phyloP scores from a whole-genome alignment of 1,140 invertebrate species.

The Nasonia longicornis region DNA sequence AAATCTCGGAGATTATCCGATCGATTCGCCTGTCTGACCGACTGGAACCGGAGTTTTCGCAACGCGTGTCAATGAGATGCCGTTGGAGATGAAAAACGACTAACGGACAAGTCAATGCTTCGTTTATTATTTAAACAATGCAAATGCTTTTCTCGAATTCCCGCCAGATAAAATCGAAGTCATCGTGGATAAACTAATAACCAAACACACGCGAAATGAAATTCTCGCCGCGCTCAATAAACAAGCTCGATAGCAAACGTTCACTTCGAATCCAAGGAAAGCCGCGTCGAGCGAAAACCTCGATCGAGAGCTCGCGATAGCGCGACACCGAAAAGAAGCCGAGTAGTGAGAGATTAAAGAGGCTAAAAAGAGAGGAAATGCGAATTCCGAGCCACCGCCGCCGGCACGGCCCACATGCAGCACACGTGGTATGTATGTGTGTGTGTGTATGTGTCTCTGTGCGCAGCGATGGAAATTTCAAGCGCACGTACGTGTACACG shows the following conservation, averaged over 20 bases:
- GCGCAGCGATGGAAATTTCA: background rate
- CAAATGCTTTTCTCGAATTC: no score
- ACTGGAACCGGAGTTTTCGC: background rate
- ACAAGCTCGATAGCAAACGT: background rate
- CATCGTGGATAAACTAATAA: no score
- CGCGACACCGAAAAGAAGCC: background rate
- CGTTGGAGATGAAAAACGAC: background rate
- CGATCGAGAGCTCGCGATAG: background rate
- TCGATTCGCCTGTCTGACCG: background rate
- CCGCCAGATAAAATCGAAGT: no score
- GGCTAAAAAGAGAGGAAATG: background rate
- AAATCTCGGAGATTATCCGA: slow-evolving; percentile 7
- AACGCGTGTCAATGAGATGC: background rate
- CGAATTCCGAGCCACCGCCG: background rate
- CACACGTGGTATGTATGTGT: background rate
- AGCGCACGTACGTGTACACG: no score
- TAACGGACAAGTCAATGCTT: background rate
- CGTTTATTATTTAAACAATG: no score
- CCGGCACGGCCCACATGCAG: background rate
- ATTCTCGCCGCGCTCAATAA: no score
- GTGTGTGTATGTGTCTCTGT: background rate
- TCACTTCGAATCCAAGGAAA: background rate
- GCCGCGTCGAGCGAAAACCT: background rate
- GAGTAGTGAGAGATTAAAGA: background rate
- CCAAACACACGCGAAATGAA: no score